These are phyloP conservation scores for Bufo gargarizans DNA, from an alignment of 2,113 vertebrate genomes.

Conservation along the genomic window DNA sequence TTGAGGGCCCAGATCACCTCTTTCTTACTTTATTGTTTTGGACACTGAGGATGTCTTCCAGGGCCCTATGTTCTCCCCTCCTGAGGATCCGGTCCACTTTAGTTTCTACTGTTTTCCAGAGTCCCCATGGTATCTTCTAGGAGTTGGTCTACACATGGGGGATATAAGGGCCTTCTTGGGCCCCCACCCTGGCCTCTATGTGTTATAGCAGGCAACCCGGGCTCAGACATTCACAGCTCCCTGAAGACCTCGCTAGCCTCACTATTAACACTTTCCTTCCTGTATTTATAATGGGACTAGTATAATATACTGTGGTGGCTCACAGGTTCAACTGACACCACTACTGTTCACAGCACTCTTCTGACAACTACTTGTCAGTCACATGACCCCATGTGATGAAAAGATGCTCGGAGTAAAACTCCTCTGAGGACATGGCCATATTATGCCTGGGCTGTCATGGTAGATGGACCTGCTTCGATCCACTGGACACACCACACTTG, in stretches of 20 bases:
- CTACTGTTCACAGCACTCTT: neutral
- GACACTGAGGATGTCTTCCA: no score
- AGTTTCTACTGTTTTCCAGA: no score
- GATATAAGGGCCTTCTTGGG: neutral
- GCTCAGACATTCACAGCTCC: neutral
- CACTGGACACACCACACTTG: no score
- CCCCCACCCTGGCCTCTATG: neutral
- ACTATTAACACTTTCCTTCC: constrained; percentile 38
- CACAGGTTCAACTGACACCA: neutral
- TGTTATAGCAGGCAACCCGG: neutral
- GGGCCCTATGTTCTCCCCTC: no score
- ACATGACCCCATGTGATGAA: neutral
- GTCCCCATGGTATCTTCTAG: no score
- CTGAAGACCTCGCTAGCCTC: neutral
- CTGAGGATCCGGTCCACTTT: no score
- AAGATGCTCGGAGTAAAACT: neutral
- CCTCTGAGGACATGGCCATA: neutral
- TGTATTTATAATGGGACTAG: constrained; percentile 26
- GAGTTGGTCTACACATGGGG: no score
- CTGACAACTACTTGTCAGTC: neutral
- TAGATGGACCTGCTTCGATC: no score
- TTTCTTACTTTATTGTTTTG: no score
- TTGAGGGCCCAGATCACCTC: no score
- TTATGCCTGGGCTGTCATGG: no score
- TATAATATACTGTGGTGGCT: constrained; percentile 26